Base-by-base conservation (phyloP, 2,888 invertebrate genomes). In the Caenorhabditis afra region DNA sequence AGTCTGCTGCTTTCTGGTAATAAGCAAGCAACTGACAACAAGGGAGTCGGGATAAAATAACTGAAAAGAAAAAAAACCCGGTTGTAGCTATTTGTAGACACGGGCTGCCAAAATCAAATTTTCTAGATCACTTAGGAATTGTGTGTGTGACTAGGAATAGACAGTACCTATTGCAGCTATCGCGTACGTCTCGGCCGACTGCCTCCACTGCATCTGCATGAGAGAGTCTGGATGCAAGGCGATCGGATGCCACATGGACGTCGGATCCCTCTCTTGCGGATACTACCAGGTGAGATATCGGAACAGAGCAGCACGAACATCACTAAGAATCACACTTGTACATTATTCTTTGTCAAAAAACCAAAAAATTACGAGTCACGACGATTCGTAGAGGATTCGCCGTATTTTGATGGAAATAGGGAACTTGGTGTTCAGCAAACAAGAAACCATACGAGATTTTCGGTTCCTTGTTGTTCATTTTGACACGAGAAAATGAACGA, bases 221-320 rank as follows among this genome's bases (percentile, higher is more conserved):
- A 79, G 79, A 41, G 87, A 87, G 52, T 86, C 86, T 2, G 85
- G 86, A 71, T 87, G 87, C 53, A 83, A 85, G 73, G 79, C 87
- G 41, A 82, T 87, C 53, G 87, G 87, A 52, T 87, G 87, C 68
- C 67, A 82, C 39, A 82, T 83, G 85, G 87, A 87, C 61, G 86
- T 87, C 20, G 87, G 87, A 77, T 86, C 86, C 20, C 84, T 87
- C 18, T 86, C 86, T 44, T 87, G 87, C 61, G 87, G 87, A 64
- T 87, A 87, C 76, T 87, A 83, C 70, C 87, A 85, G 66, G 83
- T 81, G 39, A 53, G 81, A 86, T 22, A 20, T 29, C n/a, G n/a
- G n/a, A n/a, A n/a, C n/a, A n/a, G 18, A 14, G 12, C n/a, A 39
- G 4, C 16, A 7, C 3, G 14, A 59, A 29, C n/a, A 10, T 18